A percentile compares a stretch with the other conserved stretches of the same genome.
Conservation (phyloP, 2,113 vertebrate species). For the Thunnus thynnus region DNA sequence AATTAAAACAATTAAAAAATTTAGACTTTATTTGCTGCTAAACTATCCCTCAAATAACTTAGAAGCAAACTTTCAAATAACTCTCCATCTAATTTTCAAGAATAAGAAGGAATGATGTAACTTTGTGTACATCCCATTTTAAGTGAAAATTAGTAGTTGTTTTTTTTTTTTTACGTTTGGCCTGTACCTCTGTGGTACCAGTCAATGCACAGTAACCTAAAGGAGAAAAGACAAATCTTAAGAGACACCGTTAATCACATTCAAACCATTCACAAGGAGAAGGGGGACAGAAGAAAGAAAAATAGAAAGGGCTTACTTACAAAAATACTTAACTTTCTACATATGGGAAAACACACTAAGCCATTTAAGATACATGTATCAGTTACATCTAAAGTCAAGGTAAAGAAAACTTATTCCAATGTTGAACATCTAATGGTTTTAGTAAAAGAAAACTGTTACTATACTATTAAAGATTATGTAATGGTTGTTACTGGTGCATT, state of each 20-base stretch:
- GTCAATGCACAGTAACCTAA: slow-evolving; percentile 94
- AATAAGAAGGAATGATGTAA: slow-evolving; percentile 74
- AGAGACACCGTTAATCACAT: slow-evolving; percentile 99
- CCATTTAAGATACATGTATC: slow-evolving; percentile 83
- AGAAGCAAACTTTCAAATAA: not conserved
- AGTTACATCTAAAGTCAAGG: slow-evolving; percentile 74
- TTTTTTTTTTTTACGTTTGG: slow-evolving; percentile 78
- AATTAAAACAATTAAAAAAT: not conserved
- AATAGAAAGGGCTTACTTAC: slow-evolving; percentile 93
- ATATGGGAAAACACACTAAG: slow-evolving; percentile 91
- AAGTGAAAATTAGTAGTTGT: slow-evolving; percentile 76
- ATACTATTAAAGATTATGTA: slow-evolving; percentile 66
- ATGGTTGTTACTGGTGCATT: slow-evolving; percentile 70
- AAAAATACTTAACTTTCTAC: slow-evolving; percentile 93
- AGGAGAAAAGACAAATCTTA: slow-evolving; percentile 98
- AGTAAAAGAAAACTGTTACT: slow-evolving; percentile 57
- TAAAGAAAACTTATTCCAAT: slow-evolving; percentile 86
- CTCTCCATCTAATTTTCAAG: not conserved
- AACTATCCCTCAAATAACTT: not conserved
- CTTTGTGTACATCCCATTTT: slow-evolving; percentile 91
- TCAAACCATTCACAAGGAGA: slow-evolving; percentile 95
- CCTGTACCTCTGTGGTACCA: slow-evolving; percentile 99
- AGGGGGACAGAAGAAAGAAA: slow-evolving; percentile 85
- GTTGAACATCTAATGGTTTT: slow-evolving; percentile 63
- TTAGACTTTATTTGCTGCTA: not conserved